Evolutionary conservation across 2,888 invertebrate genomes (phyloP).

Genomic region (Spodoptera littoralis): DNA sequence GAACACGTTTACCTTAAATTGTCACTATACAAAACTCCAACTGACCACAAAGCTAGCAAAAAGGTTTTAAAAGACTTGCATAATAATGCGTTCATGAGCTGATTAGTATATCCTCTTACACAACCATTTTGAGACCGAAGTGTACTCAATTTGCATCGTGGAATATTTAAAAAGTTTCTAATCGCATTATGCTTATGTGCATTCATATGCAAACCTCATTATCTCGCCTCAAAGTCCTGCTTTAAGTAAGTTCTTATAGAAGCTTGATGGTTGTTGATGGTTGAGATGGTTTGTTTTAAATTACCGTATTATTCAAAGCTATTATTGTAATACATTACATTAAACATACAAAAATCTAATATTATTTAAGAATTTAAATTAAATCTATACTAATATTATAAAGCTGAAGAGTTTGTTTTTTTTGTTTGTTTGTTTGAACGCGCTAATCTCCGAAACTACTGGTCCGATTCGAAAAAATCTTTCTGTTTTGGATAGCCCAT

Average conservation of each 20-base stretch:
- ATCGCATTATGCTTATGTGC: conserved; percentile 30
- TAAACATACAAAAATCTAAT: too few species aligned
- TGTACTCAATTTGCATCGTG: conserved; percentile 33
- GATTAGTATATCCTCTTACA: conserved; percentile 34
- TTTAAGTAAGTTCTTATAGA: conserved; percentile 2
- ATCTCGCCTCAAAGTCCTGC: conserved; percentile 20
- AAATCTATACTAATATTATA: too few species aligned
- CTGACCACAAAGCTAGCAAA: not conserved
- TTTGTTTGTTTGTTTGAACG: too few species aligned
- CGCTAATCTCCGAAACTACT: too few species aligned
- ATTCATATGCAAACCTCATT: conserved; percentile 37
- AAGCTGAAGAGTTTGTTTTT: too few species aligned
- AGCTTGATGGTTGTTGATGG: not conserved
- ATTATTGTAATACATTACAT: too few species aligned
- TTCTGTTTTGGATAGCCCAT: too few species aligned
- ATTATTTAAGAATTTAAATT: too few species aligned
- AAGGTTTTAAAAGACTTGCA: conserved; percentile 4
- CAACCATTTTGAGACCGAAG: conserved; percentile 38
- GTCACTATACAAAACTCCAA: not conserved
- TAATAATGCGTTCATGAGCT: conserved; percentile 23
- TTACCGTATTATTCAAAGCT: not conserved
- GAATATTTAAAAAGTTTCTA: conserved; percentile 37
- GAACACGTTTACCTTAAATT: too few species aligned
- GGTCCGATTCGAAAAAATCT: too few species aligned
- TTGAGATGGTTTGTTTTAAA: not conserved